Conservation (phyloP, 1,140 invertebrate genomes). For the Neodiprion pinetum region DNA sequence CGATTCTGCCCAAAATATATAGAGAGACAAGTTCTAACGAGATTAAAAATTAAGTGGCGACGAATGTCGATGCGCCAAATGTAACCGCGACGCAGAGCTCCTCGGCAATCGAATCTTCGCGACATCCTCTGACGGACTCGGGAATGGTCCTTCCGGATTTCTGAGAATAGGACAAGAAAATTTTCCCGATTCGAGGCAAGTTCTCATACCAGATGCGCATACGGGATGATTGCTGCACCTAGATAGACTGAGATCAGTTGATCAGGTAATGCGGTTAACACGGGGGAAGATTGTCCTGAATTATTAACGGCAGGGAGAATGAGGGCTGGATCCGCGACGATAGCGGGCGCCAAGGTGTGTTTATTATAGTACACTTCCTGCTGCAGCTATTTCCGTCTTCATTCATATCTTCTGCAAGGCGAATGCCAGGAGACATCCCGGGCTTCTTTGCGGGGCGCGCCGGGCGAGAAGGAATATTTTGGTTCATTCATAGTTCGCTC, state of each 20-base stretch:
- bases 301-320: slow-evolving; percentile 37
- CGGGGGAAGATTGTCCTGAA: slow-evolving; percentile 35
- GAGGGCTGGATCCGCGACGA: neutral
- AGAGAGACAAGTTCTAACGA: too few species aligned
- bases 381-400: slow-evolving; percentile 45
- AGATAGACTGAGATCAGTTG: slow-evolving; percentile 28
- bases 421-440: slow-evolving; percentile 25
- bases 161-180: neutral
- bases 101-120: too few species aligned
- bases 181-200: neutral
- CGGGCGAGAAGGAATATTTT: slow-evolving; percentile 34
- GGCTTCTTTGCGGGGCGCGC: slow-evolving; percentile 19
- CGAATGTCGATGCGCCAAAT: too few species aligned
- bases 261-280: slow-evolving; percentile 39
- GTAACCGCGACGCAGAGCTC: too few species aligned
- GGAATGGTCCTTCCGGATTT: too few species aligned
- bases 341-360: slow-evolving; percentile 23
- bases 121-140: too few species aligned
- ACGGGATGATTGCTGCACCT: neutral
- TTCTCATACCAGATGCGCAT: neutral
- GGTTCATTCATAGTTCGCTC: slow-evolving; percentile 40
- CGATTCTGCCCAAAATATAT: too few species aligned
- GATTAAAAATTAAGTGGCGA: too few species aligned
- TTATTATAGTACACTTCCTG: slow-evolving; percentile 51
- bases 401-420: slow-evolving; percentile 41